Percentiles rank a stretch among this genome's conserved stretches.
Conservation (phyloP, 2,113 vertebrate genomes). For the Bagarius yarrelli region DNA sequence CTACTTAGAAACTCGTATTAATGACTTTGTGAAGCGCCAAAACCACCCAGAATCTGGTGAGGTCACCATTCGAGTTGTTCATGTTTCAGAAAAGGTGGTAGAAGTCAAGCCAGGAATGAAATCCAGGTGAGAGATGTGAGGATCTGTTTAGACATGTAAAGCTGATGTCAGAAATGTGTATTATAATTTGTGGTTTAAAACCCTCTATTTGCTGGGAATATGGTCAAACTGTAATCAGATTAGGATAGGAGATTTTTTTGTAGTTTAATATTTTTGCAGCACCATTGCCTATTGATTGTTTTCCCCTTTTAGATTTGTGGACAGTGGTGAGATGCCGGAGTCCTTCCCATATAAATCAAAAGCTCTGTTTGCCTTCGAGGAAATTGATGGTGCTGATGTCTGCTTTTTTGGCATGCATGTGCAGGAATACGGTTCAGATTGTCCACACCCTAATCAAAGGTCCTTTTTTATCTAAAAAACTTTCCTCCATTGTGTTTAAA, state of each 20-base stretch:
- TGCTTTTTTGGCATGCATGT: slow-evolving; percentile 99
- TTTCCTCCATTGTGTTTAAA: not conserved
- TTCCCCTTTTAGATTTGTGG: slow-evolving; percentile 83
- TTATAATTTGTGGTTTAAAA: too few relatives aligned
- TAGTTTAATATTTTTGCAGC: not conserved
- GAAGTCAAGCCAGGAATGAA: slow-evolving; percentile 99
- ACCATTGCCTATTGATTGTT: not conserved
- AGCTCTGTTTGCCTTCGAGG: slow-evolving; percentile 97
- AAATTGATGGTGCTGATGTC: slow-evolving; percentile 92
- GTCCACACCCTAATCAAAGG: slow-evolving; percentile 97
- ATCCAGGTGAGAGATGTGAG: slow-evolving; percentile 77
- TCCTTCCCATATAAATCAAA: slow-evolving; percentile 97
- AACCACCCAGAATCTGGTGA: slow-evolving; percentile 89
- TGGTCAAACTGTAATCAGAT: not conserved
- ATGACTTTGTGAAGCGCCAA: slow-evolving; percentile 88
- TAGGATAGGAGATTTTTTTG: not conserved
- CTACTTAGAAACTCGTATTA: slow-evolving; percentile 88
- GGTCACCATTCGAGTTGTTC: slow-evolving; percentile 91
- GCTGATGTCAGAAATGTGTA: not conserved
- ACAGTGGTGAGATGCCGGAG: slow-evolving; percentile 96
- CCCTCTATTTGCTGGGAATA: not conserved
- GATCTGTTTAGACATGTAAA: not conserved
- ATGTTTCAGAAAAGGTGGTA: slow-evolving; percentile 96
- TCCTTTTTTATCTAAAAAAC: not conserved
- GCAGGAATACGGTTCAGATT: slow-evolving; percentile 96